Percentiles rank a stretch among this genome's conserved stretches.
phyloP scores from a whole-genome alignment of 2,888 invertebrate species.

The Coremacera marginata region DNA sequence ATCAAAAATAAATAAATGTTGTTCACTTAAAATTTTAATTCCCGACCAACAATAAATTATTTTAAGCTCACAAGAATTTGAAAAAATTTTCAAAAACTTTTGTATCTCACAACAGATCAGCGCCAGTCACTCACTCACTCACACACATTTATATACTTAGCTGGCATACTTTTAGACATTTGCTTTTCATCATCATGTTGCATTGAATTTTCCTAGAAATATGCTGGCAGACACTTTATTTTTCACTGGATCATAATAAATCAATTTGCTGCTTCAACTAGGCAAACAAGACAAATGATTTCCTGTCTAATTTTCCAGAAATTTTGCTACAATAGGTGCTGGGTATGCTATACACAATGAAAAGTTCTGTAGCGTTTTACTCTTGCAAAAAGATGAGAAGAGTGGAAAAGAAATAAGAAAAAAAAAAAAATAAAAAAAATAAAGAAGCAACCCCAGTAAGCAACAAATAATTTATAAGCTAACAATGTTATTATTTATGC shows the following conservation, averaged over 20 bases:
- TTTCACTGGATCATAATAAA: constrained; percentile 43
- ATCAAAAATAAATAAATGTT: no score
- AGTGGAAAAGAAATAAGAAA: background rate
- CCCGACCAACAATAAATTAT: no score
- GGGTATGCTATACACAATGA: background rate
- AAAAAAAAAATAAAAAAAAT: background rate
- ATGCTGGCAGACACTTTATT: constrained; percentile 37
- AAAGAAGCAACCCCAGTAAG: constrained; percentile 4
- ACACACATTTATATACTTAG: background rate
- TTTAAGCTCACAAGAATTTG: no score
- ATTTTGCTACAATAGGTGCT: background rate
- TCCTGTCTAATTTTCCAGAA: constrained; percentile 53
- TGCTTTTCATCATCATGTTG: background rate
- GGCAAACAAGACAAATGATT: constrained; percentile 52
- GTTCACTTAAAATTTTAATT: no score
- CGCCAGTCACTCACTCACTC: no score
- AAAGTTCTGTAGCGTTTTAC: no score
- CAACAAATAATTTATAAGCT: constrained; percentile 45
- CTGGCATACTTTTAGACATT: constrained; percentile 8
- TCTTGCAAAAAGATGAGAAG: background rate
- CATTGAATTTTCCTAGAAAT: background rate
- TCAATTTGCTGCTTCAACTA: constrained; percentile 26
- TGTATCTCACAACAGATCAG: no score
- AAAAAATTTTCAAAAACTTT: no score
- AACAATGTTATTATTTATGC: constrained; percentile 47